Evolutionary conservation across 2,797 vertebrate species (phyloP), one percentile per base, ranked within the genome.

Genomic region (Aviceda cuculoides): DNA sequence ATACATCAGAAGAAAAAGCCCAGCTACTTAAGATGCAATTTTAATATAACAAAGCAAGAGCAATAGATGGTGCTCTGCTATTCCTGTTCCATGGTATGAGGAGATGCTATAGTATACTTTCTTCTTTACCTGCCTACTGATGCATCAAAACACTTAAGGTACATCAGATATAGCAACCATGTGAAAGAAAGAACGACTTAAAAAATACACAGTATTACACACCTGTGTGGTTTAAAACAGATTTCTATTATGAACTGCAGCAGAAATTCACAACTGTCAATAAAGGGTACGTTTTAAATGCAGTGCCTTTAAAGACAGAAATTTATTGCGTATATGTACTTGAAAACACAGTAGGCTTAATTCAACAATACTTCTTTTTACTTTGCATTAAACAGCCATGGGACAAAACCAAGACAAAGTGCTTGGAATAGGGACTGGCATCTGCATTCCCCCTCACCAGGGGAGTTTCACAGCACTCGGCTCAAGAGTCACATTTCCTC

Each of bases 261-360:
- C 26, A 85, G 88, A 71, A 56, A 73, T 37, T 25, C 25, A 6
- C 13, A 11, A 3, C 9, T 37, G 40, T 33, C 59, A 7, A 7
- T 35, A 10, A 67, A 58, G 26, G 31, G 47, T 4, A 13, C 15
- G 3, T 44, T 73, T 62, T 20, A 35, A 55, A 67, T 10, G 42
- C 68, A 49, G 29, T 3, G 0, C 21, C 47, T 65, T n/a, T 49
- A 28, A 53, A 62, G 49, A 7, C 0, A n/a, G 61, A 1, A 12
- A 11, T 40, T 65, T 49, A 56, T 25, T 19, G 1, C 4, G 6
- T 9, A 1, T 0, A 1, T 10, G 52, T 26, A 5, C 63, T 22
- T 44, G 62, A 52, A 74, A 95, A 21, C 0, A 2, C 15, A 9
- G 5, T 6, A 47, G 39, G 68, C 7, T 83, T 52, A 15, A 25